A percentile compares a stretch with the other conserved stretches of the same genome.
Conservation (phyloP, 2,888 invertebrate genomes). For the Scaptomyza caliginosa region DNA sequence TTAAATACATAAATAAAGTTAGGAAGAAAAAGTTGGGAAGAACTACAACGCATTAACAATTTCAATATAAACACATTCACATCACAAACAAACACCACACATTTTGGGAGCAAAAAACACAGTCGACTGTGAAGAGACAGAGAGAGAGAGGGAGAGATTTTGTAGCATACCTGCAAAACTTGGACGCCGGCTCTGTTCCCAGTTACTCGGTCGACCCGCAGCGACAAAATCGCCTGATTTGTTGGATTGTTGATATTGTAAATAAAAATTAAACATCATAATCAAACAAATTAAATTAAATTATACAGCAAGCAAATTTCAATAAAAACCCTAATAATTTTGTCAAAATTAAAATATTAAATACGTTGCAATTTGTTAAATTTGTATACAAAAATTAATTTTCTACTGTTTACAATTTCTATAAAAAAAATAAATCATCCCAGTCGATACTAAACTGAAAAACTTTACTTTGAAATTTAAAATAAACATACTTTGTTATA, state of each 20-base stretch:
- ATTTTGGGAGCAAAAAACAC: constrained; percentile 16
- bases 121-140: constrained; percentile 34
- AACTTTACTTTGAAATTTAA: neutral
- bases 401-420: too few relatives aligned
- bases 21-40: neutral
- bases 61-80: constrained; percentile 27
- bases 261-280: constrained; percentile 44
- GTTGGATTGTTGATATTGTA: constrained; percentile 25
- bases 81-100: constrained; percentile 29
- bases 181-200: constrained; percentile 89
- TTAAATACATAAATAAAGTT: neutral
- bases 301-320: constrained; percentile 17
- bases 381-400: too few relatives aligned
- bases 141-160: constrained; percentile 23
- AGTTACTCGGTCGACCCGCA: constrained; percentile 94
- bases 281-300: constrained; percentile 13
- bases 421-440: too few relatives aligned
- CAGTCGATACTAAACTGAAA: too few relatives aligned
- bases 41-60: constrained; percentile 23
- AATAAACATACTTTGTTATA: too few relatives aligned
- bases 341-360: neutral
- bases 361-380: neutral
- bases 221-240: constrained; percentile 85
- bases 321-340: constrained; percentile 6
- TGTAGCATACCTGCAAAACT: constrained; percentile 88